Conservation (phyloP, 2,113 vertebrate species). For the human region DNA sequence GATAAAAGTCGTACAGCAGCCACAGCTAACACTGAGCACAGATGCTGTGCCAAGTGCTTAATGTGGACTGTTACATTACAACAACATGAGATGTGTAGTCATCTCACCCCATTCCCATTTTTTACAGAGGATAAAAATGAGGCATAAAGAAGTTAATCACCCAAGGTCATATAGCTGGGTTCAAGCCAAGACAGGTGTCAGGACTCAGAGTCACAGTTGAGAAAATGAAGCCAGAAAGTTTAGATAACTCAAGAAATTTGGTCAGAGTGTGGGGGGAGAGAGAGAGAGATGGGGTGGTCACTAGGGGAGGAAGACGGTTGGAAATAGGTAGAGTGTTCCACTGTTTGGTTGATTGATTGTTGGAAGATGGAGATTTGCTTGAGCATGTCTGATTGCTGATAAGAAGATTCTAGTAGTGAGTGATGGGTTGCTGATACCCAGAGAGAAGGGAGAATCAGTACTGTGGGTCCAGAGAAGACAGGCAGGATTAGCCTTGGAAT, state of each 20-base stretch:
- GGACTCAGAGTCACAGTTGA: neutral
- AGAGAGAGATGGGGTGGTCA: neutral
- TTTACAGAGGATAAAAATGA: conserved; percentile 2
- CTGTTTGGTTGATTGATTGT: neutral
- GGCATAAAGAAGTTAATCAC: neutral
- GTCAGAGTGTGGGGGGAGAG: neutral
- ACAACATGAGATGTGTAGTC: neutral
- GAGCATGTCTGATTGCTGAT: neutral
- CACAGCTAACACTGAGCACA: neutral
- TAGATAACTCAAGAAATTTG: neutral
- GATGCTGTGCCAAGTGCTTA: neutral
- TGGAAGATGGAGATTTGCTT: neutral
- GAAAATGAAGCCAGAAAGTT: neutral
- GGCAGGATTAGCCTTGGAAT: neutral
- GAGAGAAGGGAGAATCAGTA: neutral
- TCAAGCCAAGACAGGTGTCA: neutral
- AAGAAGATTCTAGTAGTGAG: neutral
- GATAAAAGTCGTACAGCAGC: neutral
- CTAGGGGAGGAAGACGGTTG: neutral
- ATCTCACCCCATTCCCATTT: neutral
- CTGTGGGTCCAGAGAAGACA: neutral
- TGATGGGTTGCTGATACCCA: neutral
- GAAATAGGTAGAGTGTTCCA: neutral
- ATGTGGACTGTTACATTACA: neutral
- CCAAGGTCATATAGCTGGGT: neutral